A percentile compares a stretch with the other conserved stretches of the same genome.
phyloP scores from a whole-genome alignment of 2,888 invertebrate genomes.

The Pollenia amentaria region DNA sequence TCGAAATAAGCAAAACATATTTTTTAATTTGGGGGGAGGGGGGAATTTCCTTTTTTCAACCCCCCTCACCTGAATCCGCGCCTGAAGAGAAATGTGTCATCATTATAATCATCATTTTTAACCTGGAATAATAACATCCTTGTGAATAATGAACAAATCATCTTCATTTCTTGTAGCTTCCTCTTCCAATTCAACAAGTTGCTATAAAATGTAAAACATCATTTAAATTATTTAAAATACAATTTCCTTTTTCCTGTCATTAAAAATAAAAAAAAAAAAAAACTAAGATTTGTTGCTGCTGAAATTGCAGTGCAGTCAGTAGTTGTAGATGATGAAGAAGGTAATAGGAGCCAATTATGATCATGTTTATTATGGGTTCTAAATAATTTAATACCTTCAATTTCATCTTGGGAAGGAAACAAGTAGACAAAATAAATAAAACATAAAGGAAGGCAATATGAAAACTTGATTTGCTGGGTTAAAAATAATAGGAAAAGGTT shows the following conservation, averaged over 20 bases:
- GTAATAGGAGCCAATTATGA: slow-evolving; percentile 25
- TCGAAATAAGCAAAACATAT: too few species aligned
- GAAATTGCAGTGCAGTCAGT: slow-evolving; percentile 10
- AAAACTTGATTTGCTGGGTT: not conserved
- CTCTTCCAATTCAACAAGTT: slow-evolving; percentile 4
- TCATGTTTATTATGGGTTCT: slow-evolving; percentile 3
- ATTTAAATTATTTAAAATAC: slow-evolving; percentile 37
- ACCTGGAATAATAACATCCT: not conserved
- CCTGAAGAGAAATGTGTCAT: not conserved
- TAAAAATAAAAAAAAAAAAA: slow-evolving; percentile 13
- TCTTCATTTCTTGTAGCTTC: not conserved
- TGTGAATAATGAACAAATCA: not conserved
- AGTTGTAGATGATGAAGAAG: slow-evolving; percentile 4
- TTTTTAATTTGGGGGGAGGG: too few species aligned
- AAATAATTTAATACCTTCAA: slow-evolving; percentile 7
- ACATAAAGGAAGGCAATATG: not conserved
- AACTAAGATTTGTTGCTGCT: not conserved
- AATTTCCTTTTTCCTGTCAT: slow-evolving; percentile 68
- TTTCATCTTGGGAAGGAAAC: slow-evolving; percentile 6
- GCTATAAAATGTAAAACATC: slow-evolving; percentile 4
- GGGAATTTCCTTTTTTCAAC: too few species aligned
- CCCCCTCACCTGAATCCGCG: too few species aligned
- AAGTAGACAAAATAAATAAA: not conserved
- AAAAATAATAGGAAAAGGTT: not conserved
- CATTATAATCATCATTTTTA: slow-evolving; percentile 7